A percentile compares a stretch with the other conserved stretches of the same genome.
Conservation (phyloP, 2,888 invertebrate species). For the Amblyjoppa fuscipennis region DNA sequence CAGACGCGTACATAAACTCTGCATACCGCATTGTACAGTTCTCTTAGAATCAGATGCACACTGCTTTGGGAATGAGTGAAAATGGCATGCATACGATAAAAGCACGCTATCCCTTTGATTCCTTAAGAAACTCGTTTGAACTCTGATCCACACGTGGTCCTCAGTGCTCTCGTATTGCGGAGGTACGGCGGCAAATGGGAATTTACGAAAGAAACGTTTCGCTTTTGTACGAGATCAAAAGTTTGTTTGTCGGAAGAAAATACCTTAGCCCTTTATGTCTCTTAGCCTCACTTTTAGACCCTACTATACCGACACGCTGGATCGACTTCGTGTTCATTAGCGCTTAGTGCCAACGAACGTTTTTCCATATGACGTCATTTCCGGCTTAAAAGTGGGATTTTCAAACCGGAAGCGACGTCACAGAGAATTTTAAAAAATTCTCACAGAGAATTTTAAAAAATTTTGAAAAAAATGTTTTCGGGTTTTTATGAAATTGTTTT, state of each 20-base stretch:
- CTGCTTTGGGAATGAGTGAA: background rate
- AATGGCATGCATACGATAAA: background rate
- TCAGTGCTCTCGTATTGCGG: background rate
- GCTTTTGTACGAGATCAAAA: background rate
- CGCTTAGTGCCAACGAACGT: background rate
- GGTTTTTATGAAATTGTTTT: too few species aligned
- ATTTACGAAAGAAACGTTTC: background rate
- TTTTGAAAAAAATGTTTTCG: too few species aligned
- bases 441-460: too few species aligned
- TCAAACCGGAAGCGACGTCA: too few species aligned
- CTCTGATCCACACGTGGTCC: background rate
- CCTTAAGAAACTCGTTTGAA: conserved; percentile 5
- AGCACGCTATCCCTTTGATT: background rate
- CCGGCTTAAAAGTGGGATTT: too few species aligned
- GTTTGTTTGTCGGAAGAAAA: background rate
- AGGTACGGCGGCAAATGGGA: background rate
- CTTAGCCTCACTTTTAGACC: background rate
- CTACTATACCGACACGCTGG: background rate
- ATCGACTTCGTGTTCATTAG: background rate
- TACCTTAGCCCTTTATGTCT: background rate
- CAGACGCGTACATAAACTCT: conserved; percentile 12
- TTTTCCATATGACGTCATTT: too few species aligned
- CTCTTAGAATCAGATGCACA: background rate
- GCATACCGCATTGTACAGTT: background rate
- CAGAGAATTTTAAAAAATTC: too few species aligned